Evolutionary conservation across 2,797 vertebrate species (phyloP).

Genomic region (Borostomias antarcticus): DNA sequence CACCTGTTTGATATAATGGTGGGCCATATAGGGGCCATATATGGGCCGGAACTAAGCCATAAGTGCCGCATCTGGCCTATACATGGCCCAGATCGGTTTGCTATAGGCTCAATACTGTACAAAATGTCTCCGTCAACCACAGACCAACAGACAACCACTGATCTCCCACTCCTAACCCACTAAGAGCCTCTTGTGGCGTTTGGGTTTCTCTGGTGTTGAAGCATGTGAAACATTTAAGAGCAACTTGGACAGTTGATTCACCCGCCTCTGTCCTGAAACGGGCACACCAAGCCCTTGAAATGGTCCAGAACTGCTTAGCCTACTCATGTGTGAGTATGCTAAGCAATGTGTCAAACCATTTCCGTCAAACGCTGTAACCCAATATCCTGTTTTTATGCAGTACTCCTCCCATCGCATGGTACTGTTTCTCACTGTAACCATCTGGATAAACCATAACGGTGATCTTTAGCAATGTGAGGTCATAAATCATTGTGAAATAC

Average conservation of each 20-base stretch:
- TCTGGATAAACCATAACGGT: slow-evolving; percentile 22
- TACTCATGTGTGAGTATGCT: background rate
- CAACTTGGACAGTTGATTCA: background rate
- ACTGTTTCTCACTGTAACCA: slow-evolving; percentile 8
- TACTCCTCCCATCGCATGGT: background rate
- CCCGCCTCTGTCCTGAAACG: background rate
- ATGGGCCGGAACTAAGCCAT: too few relatives aligned
- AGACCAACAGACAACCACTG: background rate
- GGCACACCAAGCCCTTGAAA: background rate
- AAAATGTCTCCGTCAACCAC: background rate
- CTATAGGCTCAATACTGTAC: background rate
- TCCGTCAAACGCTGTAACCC: background rate
- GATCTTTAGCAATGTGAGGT: slow-evolving; percentile 13
- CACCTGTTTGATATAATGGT: too few relatives aligned
- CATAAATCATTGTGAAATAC: slow-evolving; percentile 29
- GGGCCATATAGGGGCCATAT: too few relatives aligned
- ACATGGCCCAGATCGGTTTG: background rate
- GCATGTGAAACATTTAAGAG: background rate
- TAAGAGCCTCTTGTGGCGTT: background rate
- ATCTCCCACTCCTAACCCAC: background rate
- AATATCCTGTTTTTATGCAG: background rate
- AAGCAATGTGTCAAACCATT: background rate
- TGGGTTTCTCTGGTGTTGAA: slow-evolving; percentile 3
- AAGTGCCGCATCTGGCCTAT: too few relatives aligned
- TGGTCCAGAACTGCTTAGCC: slow-evolving; percentile 2